These are phyloP conservation scores for Syncerus caffer DNA, from an alignment of 2,797 vertebrate species.

Conservation along the genomic window DNA sequence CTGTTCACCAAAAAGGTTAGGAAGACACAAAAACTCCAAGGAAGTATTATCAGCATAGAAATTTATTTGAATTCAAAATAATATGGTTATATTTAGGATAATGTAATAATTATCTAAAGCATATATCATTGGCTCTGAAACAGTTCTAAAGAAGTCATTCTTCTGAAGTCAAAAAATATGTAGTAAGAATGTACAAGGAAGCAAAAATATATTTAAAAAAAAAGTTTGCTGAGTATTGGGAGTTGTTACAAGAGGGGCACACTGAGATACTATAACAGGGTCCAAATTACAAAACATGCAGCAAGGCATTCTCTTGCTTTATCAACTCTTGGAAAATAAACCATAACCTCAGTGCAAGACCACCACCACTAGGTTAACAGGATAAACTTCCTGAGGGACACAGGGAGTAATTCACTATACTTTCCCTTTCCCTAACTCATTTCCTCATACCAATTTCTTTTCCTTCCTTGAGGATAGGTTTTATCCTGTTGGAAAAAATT, in stretches of 20 bases:
- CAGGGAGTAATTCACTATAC: not conserved
- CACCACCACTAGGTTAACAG: constrained; percentile 40
- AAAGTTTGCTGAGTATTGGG: constrained; percentile 57
- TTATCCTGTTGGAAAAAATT: constrained; percentile 47
- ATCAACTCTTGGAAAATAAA: constrained; percentile 18
- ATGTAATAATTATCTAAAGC: constrained; percentile 73
- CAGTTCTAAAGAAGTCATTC: constrained; percentile 58
- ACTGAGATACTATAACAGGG: constrained; percentile 52
- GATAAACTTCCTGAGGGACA: constrained; percentile 23
- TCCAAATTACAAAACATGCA: constrained; percentile 64
- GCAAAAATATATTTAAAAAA: constrained; percentile 76
- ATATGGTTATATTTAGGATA: constrained; percentile 78
- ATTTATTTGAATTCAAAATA: constrained; percentile 85
- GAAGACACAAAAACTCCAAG: constrained; percentile 62
- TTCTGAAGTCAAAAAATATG: constrained; percentile 77
- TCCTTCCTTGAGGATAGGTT: constrained; percentile 50
- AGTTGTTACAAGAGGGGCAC: constrained; percentile 58
- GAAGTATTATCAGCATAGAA: constrained; percentile 76
- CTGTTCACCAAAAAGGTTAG: not conserved
- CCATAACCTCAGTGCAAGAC: constrained; percentile 56
- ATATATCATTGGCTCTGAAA: constrained; percentile 76
- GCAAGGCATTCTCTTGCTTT: constrained; percentile 66
- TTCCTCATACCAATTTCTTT: constrained; percentile 25
- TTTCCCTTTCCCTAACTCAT: constrained; percentile 41
- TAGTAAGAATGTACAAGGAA: constrained; percentile 76